phyloP scores from a whole-genome alignment of 2,797 vertebrate species.

The Esox lucius region DNA sequence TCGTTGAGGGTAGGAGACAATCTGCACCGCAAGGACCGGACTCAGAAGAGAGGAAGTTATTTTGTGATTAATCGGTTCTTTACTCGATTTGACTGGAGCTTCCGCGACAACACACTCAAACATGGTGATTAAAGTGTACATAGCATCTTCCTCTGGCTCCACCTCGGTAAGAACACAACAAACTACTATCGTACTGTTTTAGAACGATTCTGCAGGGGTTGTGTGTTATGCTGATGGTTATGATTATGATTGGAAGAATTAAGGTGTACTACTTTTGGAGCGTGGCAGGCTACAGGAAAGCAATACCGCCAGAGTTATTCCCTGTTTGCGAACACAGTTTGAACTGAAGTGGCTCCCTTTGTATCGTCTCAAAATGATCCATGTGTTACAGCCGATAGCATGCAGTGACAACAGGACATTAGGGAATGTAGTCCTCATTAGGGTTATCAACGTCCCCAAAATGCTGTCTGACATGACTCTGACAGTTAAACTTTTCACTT shows the following conservation, averaged over 20 bases:
- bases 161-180: slow-evolving; percentile 18
- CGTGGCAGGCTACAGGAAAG: neutral
- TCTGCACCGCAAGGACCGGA: slow-evolving; percentile 43
- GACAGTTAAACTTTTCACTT: no score
- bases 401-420: no score
- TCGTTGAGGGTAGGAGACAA: slow-evolving; percentile 62
- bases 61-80: neutral
- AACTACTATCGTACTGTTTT: neutral
- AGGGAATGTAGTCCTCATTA: no score
- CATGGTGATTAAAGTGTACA: slow-evolving; percentile 26
- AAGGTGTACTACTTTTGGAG: neutral
- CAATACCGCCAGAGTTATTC: no score
- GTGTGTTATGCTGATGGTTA: neutral
- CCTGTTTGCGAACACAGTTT: no score
- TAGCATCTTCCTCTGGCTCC: slow-evolving; percentile 24
- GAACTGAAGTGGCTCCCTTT: no score
- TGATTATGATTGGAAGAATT: no score
- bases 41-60: neutral
- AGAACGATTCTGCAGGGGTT: neutral
- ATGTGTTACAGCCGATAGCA: no score
- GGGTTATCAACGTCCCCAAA: no score
- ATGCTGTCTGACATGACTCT: no score
- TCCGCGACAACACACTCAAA: neutral
- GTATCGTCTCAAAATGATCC: no score
- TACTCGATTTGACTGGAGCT: neutral